phyloP scores from a whole-genome alignment of 2,888 invertebrate species.

The Cosmia pyralina region DNA sequence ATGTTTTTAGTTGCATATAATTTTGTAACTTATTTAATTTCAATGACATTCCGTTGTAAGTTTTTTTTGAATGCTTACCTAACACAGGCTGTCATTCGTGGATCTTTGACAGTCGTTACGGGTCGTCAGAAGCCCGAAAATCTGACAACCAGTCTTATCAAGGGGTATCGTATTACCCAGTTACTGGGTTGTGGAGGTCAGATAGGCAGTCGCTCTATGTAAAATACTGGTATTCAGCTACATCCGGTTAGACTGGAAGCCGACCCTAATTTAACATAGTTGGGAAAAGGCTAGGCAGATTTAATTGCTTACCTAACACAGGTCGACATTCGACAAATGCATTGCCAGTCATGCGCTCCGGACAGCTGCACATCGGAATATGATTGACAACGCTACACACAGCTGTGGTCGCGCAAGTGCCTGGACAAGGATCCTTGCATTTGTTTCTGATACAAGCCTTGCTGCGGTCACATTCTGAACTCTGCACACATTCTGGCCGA shows the following conservation, averaged over 20 bases:
- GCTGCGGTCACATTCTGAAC: conserved; percentile 92
- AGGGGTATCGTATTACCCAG: no score
- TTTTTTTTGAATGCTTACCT: neutral
- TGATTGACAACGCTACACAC: conserved; percentile 93
- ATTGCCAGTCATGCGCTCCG: conserved; percentile 92
- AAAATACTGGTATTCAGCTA: no score
- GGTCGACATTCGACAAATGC: conserved; percentile 92
- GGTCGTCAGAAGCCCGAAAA: no score
- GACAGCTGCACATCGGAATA: conserved; percentile 91
- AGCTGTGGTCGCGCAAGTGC: conserved; percentile 94
- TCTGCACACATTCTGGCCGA: conserved; percentile 94
- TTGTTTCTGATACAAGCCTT: conserved; percentile 93
- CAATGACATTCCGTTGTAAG: neutral
- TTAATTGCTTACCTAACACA: conserved; percentile 86
- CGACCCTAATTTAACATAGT: no score
- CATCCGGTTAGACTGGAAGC: no score
- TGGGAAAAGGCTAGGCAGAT: no score
- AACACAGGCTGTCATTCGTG: no score
- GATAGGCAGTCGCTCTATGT: no score
- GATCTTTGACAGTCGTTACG: no score
- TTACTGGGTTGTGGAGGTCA: no score
- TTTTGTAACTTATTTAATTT: neutral
- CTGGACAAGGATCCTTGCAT: conserved; percentile 94
- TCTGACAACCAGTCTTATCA: no score
- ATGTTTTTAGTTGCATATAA: neutral